Evolutionary conservation across 2,113 vertebrate species (phyloP), one percentile per base, ranked within the genome.

Genomic region (Chloropsis cyanopogon): DNA sequence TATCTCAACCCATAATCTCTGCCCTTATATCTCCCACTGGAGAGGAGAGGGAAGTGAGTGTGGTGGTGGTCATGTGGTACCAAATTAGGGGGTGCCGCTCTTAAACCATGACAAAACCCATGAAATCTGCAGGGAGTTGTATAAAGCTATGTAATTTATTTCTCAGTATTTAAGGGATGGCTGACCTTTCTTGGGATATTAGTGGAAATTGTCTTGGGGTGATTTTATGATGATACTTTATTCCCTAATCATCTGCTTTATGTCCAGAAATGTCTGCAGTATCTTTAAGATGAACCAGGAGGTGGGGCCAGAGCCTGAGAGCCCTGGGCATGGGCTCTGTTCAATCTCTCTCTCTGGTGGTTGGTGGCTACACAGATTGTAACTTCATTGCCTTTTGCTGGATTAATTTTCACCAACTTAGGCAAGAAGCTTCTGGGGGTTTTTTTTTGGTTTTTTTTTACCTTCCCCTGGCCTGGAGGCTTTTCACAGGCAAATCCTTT

Each of bases 241-340:
- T 54, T 72, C 52, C 39, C 16, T 72, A 42, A 72, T 72, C 22
- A 33, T 33, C 29, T 72, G 29, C 69, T 54, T 42, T 72, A 72
- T 72, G 37, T 37, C 50, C 39, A 72, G 50, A 72, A 72, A 72
- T 72, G 52, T 33, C 39, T 42, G 22, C 50, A 54, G 39, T 72
- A 72, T 42, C 37, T 72, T 72, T 54, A 71, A 54, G 37, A 72
- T 72, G 29, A 72, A 72, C 28, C 50, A 54, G 69, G 37, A 28
- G 39, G 28, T 1, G 9, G 22, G 69, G 52, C 37, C 2, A 3
- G 66, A 54, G 29, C 16, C 50, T 54, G 29, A 37, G 22, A 72
- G 16, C 37, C 29, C 26, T 4, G 0, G 49, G 29, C 8, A 0
- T 0, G 1, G 37, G 29, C 28, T 71, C 28, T 54, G 37, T 53